Conservation (phyloP, 2,888 invertebrate genomes). For the Cephus pulcher region DNA sequence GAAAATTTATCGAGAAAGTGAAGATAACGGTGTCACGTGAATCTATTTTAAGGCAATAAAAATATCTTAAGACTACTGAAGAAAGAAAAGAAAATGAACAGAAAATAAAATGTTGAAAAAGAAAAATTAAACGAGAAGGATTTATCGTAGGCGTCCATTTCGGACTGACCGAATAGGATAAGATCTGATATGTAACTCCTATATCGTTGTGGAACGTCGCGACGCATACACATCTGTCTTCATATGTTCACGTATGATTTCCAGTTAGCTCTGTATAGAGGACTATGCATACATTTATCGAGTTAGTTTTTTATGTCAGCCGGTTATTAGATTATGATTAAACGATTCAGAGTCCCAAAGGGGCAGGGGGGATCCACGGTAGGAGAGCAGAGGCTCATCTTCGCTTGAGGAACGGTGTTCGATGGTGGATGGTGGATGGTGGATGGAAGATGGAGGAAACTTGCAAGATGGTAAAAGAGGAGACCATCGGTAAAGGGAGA, state of each 20-base stretch:
- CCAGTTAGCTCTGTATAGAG: background rate
- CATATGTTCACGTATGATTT: background rate
- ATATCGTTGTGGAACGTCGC: background rate
- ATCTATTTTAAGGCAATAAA: background rate
- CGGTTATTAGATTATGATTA: conserved; percentile 66
- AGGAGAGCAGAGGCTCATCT: conserved; percentile 14
- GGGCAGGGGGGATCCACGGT: conserved; percentile 23
- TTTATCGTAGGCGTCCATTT: background rate
- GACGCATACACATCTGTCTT: background rate
- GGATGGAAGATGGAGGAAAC: conserved; percentile 1
- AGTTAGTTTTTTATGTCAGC: conserved; percentile 64
- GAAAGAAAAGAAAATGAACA: background rate
- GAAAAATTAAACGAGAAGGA: background rate
- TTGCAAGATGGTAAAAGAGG: conserved; percentile 21
- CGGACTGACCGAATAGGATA: background rate
- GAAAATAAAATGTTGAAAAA: background rate
- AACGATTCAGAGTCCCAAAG: conserved; percentile 56
- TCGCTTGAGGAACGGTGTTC: background rate
- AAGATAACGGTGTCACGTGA: background rate
- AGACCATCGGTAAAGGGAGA: conserved; percentile 45
- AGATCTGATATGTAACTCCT: background rate
- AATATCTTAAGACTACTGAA: background rate
- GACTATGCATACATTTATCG: conserved; percentile 51
- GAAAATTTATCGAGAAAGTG: background rate
- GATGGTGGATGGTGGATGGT: background rate